Evolutionary conservation across 2,797 vertebrate genomes (phyloP).

Genomic region (Cryptoprocta ferox): DNA sequence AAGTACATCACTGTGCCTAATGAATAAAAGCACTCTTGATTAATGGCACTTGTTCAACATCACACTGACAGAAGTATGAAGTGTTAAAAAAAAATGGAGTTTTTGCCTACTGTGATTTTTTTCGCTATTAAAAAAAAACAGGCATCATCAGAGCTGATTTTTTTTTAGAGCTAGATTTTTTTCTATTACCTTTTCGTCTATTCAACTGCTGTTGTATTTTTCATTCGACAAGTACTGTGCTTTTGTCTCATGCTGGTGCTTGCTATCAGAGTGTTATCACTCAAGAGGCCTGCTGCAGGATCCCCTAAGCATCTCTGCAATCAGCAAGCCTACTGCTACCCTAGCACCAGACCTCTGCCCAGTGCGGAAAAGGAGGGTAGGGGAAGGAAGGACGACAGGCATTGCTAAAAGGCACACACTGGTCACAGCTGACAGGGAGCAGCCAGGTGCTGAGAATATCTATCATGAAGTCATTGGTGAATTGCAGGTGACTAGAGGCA

Average conservation of each 20-base stretch:
- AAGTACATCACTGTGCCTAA: slow-evolving; percentile 79
- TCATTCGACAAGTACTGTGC: slow-evolving; percentile 21
- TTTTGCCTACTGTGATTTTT: slow-evolving; percentile 74
- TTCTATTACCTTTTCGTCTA: slow-evolving; percentile 55
- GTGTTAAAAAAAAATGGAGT: slow-evolving; percentile 66
- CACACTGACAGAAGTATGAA: slow-evolving; percentile 75
- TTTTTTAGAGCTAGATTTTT: slow-evolving; percentile 33
- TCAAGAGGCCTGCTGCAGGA: slow-evolving; percentile 44
- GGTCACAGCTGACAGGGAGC: slow-evolving; percentile 59
- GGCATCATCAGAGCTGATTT: slow-evolving; percentile 19
- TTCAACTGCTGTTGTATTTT: slow-evolving; percentile 59
- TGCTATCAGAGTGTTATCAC: slow-evolving; percentile 16
- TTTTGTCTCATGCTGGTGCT: slow-evolving; percentile 58
- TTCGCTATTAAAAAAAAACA: not conserved
- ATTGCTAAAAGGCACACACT: not conserved
- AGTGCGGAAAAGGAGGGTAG: not conserved
- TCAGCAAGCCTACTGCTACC: not conserved
- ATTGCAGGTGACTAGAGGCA: slow-evolving; percentile 77
- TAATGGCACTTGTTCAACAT: slow-evolving; percentile 81
- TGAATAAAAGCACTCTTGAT: slow-evolving; percentile 82
- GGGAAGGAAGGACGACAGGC: not conserved
- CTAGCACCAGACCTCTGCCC: not conserved
- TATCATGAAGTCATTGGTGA: slow-evolving; percentile 66
- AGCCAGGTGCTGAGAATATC: slow-evolving; percentile 48
- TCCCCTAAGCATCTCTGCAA: slow-evolving; percentile 5